Evolutionary conservation across 2,888 invertebrate species (phyloP), one percentile per base, ranked within the genome.

Genomic region (Plutella xylostella): DNA sequence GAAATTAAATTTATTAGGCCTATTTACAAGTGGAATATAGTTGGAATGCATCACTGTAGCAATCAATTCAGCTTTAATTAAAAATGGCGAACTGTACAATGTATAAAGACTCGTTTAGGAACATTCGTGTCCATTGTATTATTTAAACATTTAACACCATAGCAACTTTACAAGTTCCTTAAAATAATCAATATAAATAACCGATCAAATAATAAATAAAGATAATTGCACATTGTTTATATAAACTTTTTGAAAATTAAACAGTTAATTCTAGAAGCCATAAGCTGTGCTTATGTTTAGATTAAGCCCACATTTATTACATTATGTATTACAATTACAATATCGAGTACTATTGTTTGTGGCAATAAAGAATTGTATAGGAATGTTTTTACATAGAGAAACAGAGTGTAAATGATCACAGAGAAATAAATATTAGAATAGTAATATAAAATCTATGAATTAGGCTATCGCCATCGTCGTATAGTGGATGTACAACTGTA

Each of bases 11-110:
- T 62, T 64, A 68, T 76, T 78, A 80, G 82, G 80, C 82, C 79
- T 82, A 83, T 82, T 73, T 82, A 83, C 82, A 83, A 73, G 70
- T 80, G 82, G 82, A 82, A 82, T 79, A 72, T 61, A 72, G 68
- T 73, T 83, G 82, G 82, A 83, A 83, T 83, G 82, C 78, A 75
- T 78, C 63, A 68, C 75, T 71, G 67, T 63, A 64, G 63, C 70
- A 72, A 68, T 72, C 66, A 63, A 70, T 71, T 66, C 65, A 66
- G 68, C 59, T 71, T 63, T 64, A n/a, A n/a, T n/a, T n/a, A 18
- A 38, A 55, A 65, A 61, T 57, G 58, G 65, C 68, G 65, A 68
- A 42, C 42, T 45, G 42, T 49, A 47, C 48, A 60, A 62, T 65
- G 65, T 75, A 37, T 37, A 38, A 69, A 64, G 68, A 68, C 61